Conservation (phyloP, 2,888 invertebrate species). For the Allophyes oxyacanthae region DNA sequence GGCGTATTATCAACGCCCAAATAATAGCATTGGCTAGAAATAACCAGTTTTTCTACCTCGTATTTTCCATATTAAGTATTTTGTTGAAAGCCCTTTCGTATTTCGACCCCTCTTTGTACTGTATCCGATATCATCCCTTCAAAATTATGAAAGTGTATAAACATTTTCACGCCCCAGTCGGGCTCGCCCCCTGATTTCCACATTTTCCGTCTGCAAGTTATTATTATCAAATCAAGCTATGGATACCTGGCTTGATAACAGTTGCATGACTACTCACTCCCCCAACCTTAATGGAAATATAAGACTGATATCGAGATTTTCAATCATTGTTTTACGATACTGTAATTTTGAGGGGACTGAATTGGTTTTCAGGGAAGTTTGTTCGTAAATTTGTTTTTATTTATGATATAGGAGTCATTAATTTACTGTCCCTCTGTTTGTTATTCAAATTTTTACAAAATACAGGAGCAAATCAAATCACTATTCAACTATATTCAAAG, state of each 20-base stretch:
- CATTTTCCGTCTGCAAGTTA: slow-evolving; percentile 82
- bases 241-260: slow-evolving; percentile 84
- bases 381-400: slow-evolving; percentile 51
- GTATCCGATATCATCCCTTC: slow-evolving; percentile 85
- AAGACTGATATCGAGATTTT: slow-evolving; percentile 77
- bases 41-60: slow-evolving; percentile 81
- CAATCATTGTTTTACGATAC: slow-evolving; percentile 87
- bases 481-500: slow-evolving; percentile 14
- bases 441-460: slow-evolving; percentile 23
- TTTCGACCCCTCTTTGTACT: slow-evolving; percentile 76
- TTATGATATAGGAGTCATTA: slow-evolving; percentile 15
- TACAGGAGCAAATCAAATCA: slow-evolving; percentile 9
- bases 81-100: slow-evolving; percentile 81
- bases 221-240: slow-evolving; percentile 89
- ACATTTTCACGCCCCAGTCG: slow-evolving; percentile 86
- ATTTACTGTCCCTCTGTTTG: slow-evolving; percentile 9
- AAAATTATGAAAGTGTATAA: slow-evolving; percentile 89
- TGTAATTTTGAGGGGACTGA: slow-evolving; percentile 70
- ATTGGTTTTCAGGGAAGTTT: slow-evolving; percentile 53
- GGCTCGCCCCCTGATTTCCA: slow-evolving; percentile 79
- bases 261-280: slow-evolving; percentile 77
- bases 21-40: slow-evolving; percentile 71
- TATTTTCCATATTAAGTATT: slow-evolving; percentile 86
- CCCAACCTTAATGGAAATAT: slow-evolving; percentile 81
- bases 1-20: slow-evolving; percentile 62